Evolutionary conservation across 2,888 invertebrate genomes (phyloP).

Genomic region (Tricholauxania praeusta): DNA sequence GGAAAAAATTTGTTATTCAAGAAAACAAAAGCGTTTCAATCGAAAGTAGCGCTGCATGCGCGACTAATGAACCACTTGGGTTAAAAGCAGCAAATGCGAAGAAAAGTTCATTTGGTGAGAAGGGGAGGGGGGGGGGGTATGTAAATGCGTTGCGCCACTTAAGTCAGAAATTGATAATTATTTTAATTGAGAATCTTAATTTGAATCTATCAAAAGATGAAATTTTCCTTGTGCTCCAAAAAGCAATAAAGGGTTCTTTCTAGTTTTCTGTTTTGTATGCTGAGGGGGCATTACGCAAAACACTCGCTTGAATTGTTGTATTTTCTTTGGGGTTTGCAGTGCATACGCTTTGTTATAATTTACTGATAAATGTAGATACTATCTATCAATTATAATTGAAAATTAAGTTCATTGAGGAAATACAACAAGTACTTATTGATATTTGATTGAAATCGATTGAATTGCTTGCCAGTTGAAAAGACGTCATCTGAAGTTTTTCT

Average conservation of each 20-base stretch:
- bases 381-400: too few relatives aligned
- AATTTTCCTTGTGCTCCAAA: too few relatives aligned
- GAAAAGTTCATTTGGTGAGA: neutral
- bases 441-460: too few relatives aligned
- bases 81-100: neutral
- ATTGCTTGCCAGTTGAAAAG: too few relatives aligned
- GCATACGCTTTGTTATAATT: too few relatives aligned
- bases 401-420: too few relatives aligned
- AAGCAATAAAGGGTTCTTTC: too few relatives aligned
- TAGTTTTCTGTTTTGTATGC: too few relatives aligned
- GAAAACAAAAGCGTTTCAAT: neutral
- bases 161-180: conserved; percentile 28
- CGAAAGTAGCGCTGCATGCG: neutral
- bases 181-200: conserved; percentile 28
- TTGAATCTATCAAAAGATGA: conserved; percentile 1
- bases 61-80: neutral
- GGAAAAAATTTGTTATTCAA: neutral
- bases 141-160: conserved; percentile 5
- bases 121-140: neutral
- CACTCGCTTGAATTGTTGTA: neutral
- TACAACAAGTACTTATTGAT: too few relatives aligned
- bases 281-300: neutral
- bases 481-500: too few relatives aligned
- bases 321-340: neutral
- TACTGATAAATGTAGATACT: too few relatives aligned